Evolutionary conservation across 2,113 vertebrate genomes (phyloP).

Genomic region (Myocastor coypus): DNA sequence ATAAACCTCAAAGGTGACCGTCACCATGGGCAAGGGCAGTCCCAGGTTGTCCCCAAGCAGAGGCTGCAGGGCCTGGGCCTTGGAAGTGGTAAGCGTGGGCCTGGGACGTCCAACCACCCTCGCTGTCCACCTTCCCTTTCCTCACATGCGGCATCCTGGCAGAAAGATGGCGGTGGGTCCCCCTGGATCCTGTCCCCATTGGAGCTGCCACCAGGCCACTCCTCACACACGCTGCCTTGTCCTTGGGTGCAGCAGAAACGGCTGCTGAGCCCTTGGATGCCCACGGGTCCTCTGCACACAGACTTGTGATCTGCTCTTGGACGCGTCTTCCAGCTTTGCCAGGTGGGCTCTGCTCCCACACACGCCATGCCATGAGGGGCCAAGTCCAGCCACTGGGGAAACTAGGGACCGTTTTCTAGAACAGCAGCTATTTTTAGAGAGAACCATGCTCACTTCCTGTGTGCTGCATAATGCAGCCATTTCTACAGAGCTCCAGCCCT

Average conservation of each 20-base stretch:
- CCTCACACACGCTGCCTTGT: neutral
- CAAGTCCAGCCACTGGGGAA: neutral
- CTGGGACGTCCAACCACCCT: neutral
- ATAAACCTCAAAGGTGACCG: neutral
- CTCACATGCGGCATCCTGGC: fast-evolving
- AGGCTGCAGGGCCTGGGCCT: neutral
- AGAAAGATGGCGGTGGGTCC: neutral
- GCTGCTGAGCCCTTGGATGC: neutral
- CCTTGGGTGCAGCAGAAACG: neutral
- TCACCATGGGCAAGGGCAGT: neutral
- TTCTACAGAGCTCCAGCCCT: neutral
- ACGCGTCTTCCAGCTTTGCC: neutral
- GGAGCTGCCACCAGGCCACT: neutral
- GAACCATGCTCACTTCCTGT: neutral
- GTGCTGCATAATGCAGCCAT: neutral
- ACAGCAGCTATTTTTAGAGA: conserved; percentile 24
- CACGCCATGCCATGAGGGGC: fast-evolving
- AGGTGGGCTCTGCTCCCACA: neutral
- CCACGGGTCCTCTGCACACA: neutral
- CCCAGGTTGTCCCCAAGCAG: neutral
- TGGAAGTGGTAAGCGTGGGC: neutral
- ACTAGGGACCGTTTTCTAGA: neutral
- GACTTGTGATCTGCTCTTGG: neutral
- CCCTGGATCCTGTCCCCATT: neutral
- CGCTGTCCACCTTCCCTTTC: neutral